phyloP scores from a whole-genome alignment of 1,140 invertebrate genomes.

The Coenobita brevimanus region DNA sequence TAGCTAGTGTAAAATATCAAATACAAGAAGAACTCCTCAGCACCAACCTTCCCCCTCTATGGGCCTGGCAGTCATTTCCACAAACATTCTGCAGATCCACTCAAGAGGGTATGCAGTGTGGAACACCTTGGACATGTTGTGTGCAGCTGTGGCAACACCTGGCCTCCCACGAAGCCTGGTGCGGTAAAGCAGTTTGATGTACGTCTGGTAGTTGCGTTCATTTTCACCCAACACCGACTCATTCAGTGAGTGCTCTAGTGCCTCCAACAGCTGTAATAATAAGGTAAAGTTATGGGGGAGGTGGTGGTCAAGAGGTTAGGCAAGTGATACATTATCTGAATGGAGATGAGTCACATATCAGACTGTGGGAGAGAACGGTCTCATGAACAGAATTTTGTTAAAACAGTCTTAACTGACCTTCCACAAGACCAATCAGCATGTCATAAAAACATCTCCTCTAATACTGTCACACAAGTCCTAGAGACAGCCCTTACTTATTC shows the following conservation, averaged over 20 bases:
- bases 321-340: too few relatives aligned
- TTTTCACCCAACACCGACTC: slow-evolving; percentile 52
- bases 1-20: too few relatives aligned
- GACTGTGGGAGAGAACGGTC: too few relatives aligned
- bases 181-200: slow-evolving; percentile 35
- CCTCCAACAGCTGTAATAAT: slow-evolving; percentile 30
- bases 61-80: slow-evolving; percentile 25
- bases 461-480: too few relatives aligned
- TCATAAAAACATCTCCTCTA: too few relatives aligned
- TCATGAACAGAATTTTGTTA: too few relatives aligned
- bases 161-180: background rate
- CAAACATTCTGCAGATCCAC: slow-evolving; percentile 49
- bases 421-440: too few relatives aligned
- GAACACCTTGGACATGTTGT: slow-evolving; percentile 37
- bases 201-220: slow-evolving; percentile 46
- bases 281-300: background rate
- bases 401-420: too few relatives aligned
- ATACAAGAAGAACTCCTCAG: background rate
- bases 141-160: slow-evolving; percentile 15
- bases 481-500: too few relatives aligned
- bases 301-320: too few relatives aligned
- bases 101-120: slow-evolving; percentile 41
- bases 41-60: slow-evolving; percentile 20
- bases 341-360: too few relatives aligned
- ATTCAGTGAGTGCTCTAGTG: slow-evolving; percentile 39